Percentiles rank a stretch among this genome's conserved stretches.
Conservation (phyloP, 2,113 vertebrate genomes). For the Scartelaos histophorus region DNA sequence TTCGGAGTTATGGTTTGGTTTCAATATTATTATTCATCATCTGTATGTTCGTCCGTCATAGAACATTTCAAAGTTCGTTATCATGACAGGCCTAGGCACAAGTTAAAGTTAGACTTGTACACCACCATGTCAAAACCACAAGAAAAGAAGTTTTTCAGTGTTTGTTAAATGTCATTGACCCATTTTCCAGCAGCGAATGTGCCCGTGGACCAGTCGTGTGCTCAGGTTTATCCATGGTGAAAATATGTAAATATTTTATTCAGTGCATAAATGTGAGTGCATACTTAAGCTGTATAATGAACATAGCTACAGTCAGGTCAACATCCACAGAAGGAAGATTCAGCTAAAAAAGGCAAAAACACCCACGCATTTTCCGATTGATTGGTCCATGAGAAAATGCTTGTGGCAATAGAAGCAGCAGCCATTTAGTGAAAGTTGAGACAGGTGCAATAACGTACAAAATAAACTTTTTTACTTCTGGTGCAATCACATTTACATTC, state of each 20-base stretch:
- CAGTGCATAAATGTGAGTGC: conserved; percentile 36
- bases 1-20: too few relatives aligned
- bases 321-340: conserved; percentile 49
- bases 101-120: not conserved
- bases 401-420: conserved; percentile 52
- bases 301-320: conserved; percentile 62
- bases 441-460: conserved; percentile 33
- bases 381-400: conserved; percentile 73
- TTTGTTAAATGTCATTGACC: conserved; percentile 34
- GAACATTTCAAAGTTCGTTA: too few relatives aligned
- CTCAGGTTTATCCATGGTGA: conserved; percentile 32
- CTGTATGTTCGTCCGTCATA: too few relatives aligned
- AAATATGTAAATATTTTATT: conserved; percentile 47
- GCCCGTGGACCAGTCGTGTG: conserved; percentile 34
- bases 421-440: conserved; percentile 43
- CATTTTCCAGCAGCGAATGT: conserved; percentile 35
- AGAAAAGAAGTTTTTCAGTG: conserved; percentile 25
- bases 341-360: conserved; percentile 50
- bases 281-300: conserved; percentile 47
- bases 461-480: conserved; percentile 9
- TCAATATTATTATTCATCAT: too few relatives aligned
- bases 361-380: conserved; percentile 74
- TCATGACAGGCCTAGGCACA: too few relatives aligned
- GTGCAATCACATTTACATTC: conserved; percentile 59
- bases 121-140: conserved; percentile 17